Evolutionary conservation across 92 coral and sea anemone genomes (phyloP).

Genomic region (Actinernus sp.): DNA sequence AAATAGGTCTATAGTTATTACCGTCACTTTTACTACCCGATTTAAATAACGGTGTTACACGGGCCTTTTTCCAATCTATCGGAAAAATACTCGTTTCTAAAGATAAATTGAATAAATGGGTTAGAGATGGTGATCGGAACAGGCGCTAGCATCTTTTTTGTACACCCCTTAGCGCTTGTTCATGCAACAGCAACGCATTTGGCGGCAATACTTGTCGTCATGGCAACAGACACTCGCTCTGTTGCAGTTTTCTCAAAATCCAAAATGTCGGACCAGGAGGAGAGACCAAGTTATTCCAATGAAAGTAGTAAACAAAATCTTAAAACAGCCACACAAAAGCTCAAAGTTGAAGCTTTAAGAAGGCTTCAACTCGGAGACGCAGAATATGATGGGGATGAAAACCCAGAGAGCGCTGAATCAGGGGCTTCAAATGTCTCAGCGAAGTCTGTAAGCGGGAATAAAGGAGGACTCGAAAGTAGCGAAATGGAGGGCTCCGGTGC

Average conservation of each 20-base stretch:
- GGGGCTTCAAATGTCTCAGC: background rate
- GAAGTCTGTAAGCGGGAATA: background rate
- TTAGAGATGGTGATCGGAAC: no score
- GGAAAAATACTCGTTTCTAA: no score
- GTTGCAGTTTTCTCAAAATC: conserved; percentile 42
- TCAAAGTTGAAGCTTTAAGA: conserved; percentile 95
- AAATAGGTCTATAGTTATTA: no score
- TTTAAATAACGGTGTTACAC: no score
- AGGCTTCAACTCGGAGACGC: conserved; percentile 79
- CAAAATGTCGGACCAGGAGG: conserved; percentile 93
- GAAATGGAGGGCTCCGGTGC: background rate
- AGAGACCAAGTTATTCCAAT: conserved; percentile 41
- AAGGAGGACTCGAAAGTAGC: background rate
- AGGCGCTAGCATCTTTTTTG: no score
- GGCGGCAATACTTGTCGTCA: conserved; percentile 61
- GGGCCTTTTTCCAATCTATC: no score
- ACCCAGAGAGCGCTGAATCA: conserved; percentile 19
- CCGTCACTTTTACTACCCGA: no score
- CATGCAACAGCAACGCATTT: no score
- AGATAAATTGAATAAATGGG: no score
- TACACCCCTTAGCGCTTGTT: no score
- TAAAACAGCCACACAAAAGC: conserved; percentile 75
- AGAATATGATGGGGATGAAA: conserved; percentile 53
- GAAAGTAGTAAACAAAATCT: conserved; percentile 53
- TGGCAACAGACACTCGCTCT: conserved; percentile 54